These are phyloP conservation scores for Apodemia mormo DNA, from an alignment of 2,888 invertebrate genomes.

Conservation along the genomic window DNA sequence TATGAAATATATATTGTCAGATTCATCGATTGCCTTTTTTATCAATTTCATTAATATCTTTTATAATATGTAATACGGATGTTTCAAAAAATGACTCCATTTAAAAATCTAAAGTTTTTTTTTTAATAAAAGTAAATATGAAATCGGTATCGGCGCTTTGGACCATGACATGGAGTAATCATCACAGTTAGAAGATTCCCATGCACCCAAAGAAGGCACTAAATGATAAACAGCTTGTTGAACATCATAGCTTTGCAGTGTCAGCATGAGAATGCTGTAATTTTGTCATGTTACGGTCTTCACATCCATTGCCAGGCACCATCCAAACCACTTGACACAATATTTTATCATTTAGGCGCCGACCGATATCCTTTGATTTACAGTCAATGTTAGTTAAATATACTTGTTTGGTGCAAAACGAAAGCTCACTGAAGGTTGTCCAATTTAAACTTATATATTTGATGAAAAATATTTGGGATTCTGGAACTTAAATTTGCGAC, in stretches of 20 bases:
- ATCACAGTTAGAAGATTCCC: constrained; percentile 57
- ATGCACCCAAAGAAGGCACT: constrained; percentile 74
- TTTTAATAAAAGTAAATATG: constrained; percentile 21
- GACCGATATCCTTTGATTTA: constrained; percentile 56
- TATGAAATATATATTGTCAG: constrained; percentile 14
- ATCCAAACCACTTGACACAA: constrained; percentile 52
- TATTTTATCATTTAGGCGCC: constrained; percentile 80
- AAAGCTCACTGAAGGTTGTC: not conserved
- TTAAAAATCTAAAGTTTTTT: not conserved
- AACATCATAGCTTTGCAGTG: constrained; percentile 61
- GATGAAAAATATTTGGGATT: not conserved
- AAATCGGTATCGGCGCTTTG: constrained; percentile 41
- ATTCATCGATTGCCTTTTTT: not conserved
- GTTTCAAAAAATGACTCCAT: constrained; percentile 9
- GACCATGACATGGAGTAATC: constrained; percentile 51
- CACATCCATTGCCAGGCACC: constrained; percentile 53
- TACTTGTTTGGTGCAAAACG: constrained; percentile 52
- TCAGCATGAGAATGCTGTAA: constrained; percentile 63
- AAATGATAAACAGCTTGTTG: constrained; percentile 77
- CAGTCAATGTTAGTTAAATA: constrained; percentile 67
- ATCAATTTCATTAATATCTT: not conserved
- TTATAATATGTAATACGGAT: not conserved
- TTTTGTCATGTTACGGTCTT: constrained; percentile 43
- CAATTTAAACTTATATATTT: not conserved
- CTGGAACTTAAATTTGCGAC: not conserved